Conservation (phyloP, 1,140 invertebrate genomes). For the Orius laevigatus region DNA sequence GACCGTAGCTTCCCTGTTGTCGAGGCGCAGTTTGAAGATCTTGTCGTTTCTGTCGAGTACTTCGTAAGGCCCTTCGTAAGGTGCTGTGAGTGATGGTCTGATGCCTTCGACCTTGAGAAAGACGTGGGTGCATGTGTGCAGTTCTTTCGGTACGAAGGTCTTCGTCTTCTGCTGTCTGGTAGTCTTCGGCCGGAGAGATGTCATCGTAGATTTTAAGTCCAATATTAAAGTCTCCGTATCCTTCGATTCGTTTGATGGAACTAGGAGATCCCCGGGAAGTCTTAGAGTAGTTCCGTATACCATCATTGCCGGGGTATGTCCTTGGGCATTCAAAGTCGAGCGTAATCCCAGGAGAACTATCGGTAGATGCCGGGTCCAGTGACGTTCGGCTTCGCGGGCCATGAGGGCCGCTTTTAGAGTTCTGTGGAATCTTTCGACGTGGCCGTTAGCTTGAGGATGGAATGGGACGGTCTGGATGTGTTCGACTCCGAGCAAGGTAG, state of each 20-base stretch:
- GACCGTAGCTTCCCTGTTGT: neutral
- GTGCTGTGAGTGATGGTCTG: slow-evolving; percentile 16
- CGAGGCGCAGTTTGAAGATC: slow-evolving; percentile 16
- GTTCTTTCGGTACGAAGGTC: slow-evolving; percentile 20
- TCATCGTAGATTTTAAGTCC: neutral
- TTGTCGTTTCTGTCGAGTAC: slow-evolving; percentile 20
- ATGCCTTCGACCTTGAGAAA: slow-evolving; percentile 21
- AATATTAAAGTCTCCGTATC: neutral
- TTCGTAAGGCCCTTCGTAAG: slow-evolving; percentile 23
- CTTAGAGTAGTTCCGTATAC: slow-evolving; percentile 25
- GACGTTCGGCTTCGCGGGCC: slow-evolving; percentile 14
- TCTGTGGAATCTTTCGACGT: slow-evolving; percentile 28
- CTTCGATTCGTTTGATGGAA: slow-evolving; percentile 2
- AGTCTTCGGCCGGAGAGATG: neutral
- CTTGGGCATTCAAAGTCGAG: slow-evolving; percentile 22
- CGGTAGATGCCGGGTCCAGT: slow-evolving; percentile 22
- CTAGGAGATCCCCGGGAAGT: slow-evolving; percentile 26
- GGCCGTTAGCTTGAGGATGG: slow-evolving; percentile 25
- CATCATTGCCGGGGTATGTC: slow-evolving; percentile 23
- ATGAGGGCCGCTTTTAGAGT: slow-evolving; percentile 26
- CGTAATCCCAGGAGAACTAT: slow-evolving; percentile 27
- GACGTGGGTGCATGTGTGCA: slow-evolving; percentile 20
- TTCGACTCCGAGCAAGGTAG: slow-evolving; percentile 8
- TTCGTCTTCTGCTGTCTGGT: neutral
- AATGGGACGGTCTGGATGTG: slow-evolving; percentile 2